A percentile compares a stretch with the other conserved stretches of the same genome.
phyloP scores from a whole-genome alignment of 2,888 invertebrate species.

The Drosophila pegasa region DNA sequence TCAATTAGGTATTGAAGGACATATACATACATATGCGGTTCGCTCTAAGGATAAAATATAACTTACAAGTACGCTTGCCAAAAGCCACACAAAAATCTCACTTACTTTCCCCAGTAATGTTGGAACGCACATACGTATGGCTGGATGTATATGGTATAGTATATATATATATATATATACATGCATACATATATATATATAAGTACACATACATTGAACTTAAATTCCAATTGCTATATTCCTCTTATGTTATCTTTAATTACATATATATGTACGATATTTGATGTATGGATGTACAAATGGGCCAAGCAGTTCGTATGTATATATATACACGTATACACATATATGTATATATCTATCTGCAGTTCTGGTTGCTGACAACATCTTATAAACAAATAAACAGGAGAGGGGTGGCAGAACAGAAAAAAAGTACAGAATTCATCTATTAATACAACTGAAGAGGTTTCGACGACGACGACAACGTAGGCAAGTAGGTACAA shows the following conservation, averaged over 20 bases:
- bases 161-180: neutral
- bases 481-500: conserved; percentile 55
- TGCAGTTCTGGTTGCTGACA: conserved; percentile 15
- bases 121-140: conserved; percentile 32
- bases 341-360: conserved; percentile 15
- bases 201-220: conserved; percentile 28
- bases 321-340: conserved; percentile 24
- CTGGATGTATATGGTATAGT: conserved; percentile 14
- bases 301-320: conserved; percentile 24
- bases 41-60: conserved; percentile 44
- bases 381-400: conserved; percentile 53
- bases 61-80: conserved; percentile 62
- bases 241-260: conserved; percentile 24
- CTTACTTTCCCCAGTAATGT: conserved; percentile 19
- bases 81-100: conserved; percentile 26
- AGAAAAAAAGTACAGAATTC: conserved; percentile 56
- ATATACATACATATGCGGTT: conserved; percentile 41
- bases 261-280: conserved; percentile 23
- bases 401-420: conserved; percentile 7
- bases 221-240: conserved; percentile 17
- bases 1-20: conserved; percentile 50
- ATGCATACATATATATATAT: neutral
- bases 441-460: conserved; percentile 58
- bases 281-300: conserved; percentile 12
- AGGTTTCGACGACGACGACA: neutral